Conservation (phyloP, 2,888 invertebrate genomes). For the Drosophila robusta region DNA sequence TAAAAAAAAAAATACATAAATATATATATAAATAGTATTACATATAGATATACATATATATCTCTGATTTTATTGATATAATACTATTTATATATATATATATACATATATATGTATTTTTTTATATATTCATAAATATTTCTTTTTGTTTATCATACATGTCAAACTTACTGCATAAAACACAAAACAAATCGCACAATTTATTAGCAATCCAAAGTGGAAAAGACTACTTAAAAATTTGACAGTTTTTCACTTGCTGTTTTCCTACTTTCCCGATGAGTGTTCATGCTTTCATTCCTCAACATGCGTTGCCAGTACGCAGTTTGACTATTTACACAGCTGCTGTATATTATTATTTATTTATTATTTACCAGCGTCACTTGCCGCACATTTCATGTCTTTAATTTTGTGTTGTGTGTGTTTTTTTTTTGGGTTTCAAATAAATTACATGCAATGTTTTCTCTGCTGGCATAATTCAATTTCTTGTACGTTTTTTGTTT, state of each 20-base stretch:
- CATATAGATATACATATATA: constrained; percentile 58
- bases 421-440: constrained; percentile 46
- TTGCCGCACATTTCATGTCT: constrained; percentile 28
- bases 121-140: constrained; percentile 37
- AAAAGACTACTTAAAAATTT: constrained; percentile 27
- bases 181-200: constrained; percentile 29
- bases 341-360: constrained; percentile 56
- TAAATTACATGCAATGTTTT: constrained; percentile 64
- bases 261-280: constrained; percentile 17
- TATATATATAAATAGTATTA: constrained; percentile 62
- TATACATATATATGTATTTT: constrained; percentile 59
- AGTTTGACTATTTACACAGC: constrained; percentile 75
- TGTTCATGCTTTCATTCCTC: constrained; percentile 20
- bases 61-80: constrained; percentile 34
- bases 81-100: constrained; percentile 52
- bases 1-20: constrained; percentile 48
- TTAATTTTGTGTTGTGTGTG: constrained; percentile 13
- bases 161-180: constrained; percentile 66
- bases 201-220: constrained; percentile 32
- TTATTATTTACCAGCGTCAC: constrained; percentile 53
- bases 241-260: constrained; percentile 25
- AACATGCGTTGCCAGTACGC: constrained; percentile 56
- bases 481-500: constrained; percentile 48
- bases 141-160: constrained; percentile 70
- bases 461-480: constrained; percentile 62